phyloP scores from a whole-genome alignment of 2,888 invertebrate species.

The Phoenoteleia sp. region DNA sequence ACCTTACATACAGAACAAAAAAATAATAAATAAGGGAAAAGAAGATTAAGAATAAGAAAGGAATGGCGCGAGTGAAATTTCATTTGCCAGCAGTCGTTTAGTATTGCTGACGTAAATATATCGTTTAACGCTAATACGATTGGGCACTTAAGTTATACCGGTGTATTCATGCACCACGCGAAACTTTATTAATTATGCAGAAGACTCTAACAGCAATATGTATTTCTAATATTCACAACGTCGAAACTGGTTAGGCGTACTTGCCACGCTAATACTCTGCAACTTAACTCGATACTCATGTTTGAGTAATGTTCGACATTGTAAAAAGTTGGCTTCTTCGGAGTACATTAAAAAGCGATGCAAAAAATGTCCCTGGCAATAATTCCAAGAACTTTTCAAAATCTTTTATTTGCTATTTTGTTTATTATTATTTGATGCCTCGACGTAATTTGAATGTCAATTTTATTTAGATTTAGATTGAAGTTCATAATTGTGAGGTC shows the following conservation, averaged over 20 bases:
- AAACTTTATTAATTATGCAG: conserved; percentile 65
- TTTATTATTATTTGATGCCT: no score
- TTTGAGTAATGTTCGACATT: conserved; percentile 18
- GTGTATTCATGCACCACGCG: conserved; percentile 41
- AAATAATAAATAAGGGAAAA: neutral
- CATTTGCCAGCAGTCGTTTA: conserved; percentile 19
- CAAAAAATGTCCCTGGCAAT: no score
- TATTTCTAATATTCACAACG: conserved; percentile 60
- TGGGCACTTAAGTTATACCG: conserved; percentile 48
- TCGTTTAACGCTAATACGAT: conserved; percentile 31
- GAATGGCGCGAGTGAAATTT: neutral
- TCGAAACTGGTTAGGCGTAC: conserved; percentile 53
- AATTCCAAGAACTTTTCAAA: no score
- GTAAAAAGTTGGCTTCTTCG: conserved; percentile 17
- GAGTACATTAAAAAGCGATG: no score
- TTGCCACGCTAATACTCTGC: conserved; percentile 37
- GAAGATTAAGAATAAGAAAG: neutral
- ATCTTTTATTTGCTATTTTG: no score
- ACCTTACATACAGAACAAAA: neutral
- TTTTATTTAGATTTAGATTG: no score
- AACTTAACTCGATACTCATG: conserved; percentile 26
- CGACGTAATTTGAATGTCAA: no score
- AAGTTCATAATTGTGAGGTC: no score
- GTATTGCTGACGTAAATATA: conserved; percentile 25
- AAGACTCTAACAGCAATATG: conserved; percentile 62